Evolutionary conservation across 2,113 vertebrate species (phyloP).

Genomic region (Ascaphus truei): DNA sequence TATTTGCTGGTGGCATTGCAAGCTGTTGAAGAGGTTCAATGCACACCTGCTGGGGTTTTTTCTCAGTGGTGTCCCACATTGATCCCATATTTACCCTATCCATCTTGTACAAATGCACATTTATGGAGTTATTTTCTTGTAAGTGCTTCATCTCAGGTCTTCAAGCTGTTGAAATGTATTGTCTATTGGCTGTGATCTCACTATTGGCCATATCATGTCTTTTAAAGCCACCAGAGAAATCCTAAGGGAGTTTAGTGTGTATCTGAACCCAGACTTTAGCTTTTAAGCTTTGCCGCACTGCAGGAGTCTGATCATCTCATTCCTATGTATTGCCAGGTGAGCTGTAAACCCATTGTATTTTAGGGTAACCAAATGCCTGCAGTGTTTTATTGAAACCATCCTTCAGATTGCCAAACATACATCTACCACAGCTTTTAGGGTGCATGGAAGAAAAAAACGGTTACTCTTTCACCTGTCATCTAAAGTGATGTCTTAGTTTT

Average conservation of each 20-base stretch:
- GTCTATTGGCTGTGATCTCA: not conserved
- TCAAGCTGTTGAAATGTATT: too few species aligned
- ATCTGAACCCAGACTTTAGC: not conserved
- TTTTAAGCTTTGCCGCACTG: not conserved
- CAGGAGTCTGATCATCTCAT: not conserved
- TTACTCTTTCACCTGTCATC: too few species aligned
- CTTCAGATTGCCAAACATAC: too few species aligned
- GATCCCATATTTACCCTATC: not conserved
- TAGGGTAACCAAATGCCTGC: too few species aligned
- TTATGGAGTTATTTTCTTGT: too few species aligned
- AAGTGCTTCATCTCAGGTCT: not conserved
- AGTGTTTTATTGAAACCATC: too few species aligned
- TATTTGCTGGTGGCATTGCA: not conserved
- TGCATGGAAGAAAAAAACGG: too few species aligned
- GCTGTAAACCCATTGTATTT: too few species aligned
- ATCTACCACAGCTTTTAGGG: too few species aligned
- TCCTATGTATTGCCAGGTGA: not conserved
- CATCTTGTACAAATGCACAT: not conserved
- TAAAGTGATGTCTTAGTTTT: too few species aligned
- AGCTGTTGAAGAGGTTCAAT: not conserved
- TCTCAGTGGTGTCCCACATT: too few species aligned
- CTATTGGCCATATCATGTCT: too few species aligned
- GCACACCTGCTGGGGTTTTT: not conserved
- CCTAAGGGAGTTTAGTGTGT: not conserved
- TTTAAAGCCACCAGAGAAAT: not conserved